These are phyloP conservation scores for Drosophila cracens DNA, from an alignment of 2,888 invertebrate species.

Conservation along the genomic window DNA sequence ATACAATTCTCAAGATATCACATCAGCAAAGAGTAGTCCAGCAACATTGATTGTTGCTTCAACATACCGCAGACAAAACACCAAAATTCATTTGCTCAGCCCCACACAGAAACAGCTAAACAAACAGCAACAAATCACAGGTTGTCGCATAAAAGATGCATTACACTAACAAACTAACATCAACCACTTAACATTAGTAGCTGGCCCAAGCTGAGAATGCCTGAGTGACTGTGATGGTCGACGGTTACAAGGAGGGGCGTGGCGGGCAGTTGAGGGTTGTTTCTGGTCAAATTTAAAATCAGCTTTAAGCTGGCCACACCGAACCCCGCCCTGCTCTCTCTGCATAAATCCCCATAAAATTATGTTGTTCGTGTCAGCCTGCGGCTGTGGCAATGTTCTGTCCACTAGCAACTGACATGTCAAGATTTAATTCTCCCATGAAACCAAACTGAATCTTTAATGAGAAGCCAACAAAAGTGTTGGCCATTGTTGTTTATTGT, in stretches of 20 bases:
- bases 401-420: constrained; percentile 53
- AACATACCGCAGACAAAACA: constrained; percentile 55
- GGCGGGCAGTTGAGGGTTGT: constrained; percentile 5
- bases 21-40: neutral
- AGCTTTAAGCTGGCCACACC: constrained; percentile 39
- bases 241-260: too few species aligned
- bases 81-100: constrained; percentile 69
- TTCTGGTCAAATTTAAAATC: constrained; percentile 47
- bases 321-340: constrained; percentile 13
- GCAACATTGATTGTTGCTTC: constrained; percentile 35
- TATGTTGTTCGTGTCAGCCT: constrained; percentile 65
- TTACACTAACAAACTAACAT: constrained; percentile 44
- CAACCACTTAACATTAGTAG: constrained; percentile 54
- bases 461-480: constrained; percentile 66
- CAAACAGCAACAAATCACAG: constrained; percentile 58
- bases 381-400: constrained; percentile 33
- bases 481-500: constrained; percentile 25
- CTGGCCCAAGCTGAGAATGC: neutral
- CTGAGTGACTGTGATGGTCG: neutral
- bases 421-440: constrained; percentile 80
- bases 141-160: constrained; percentile 72
- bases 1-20: constrained; percentile 8
- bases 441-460: constrained; percentile 81
- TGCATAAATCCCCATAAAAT: constrained; percentile 73
- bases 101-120: constrained; percentile 30